Percentiles rank a stretch among this genome's conserved stretches.
Conservation (phyloP, 2,888 invertebrate genomes). For the Amphipoea oculea region DNA sequence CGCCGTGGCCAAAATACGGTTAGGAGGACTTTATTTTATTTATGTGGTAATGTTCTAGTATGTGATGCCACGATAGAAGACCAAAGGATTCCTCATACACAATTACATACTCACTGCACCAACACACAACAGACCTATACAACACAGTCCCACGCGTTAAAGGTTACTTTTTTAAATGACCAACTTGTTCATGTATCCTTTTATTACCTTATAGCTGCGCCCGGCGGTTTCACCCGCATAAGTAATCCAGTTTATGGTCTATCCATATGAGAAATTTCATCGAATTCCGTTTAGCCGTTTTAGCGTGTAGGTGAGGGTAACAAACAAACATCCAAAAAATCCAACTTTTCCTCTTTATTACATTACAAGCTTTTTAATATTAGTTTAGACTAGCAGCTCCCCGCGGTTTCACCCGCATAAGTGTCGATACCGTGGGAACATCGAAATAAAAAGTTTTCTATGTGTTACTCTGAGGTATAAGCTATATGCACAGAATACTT, state of each 20-base stretch:
- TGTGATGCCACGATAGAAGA: not conserved
- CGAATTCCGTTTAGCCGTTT: not conserved
- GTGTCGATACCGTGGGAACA: too few species aligned
- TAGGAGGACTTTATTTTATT: too few species aligned
- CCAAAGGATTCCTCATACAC: not conserved
- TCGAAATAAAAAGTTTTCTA: too few species aligned
- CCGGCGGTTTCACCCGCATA: too few species aligned
- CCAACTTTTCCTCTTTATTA: too few species aligned
- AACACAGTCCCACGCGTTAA: not conserved
- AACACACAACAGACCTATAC: too few species aligned
- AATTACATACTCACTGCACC: not conserved
- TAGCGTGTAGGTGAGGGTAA: not conserved
- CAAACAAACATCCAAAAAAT: not conserved
- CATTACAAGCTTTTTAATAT: not conserved
- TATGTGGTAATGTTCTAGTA: not conserved
- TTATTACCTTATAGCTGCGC: not conserved
- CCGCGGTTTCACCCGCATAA: too few species aligned
- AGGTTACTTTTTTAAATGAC: not conserved
- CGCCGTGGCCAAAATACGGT: too few species aligned
- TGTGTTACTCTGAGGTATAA: too few species aligned
- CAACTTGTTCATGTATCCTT: not conserved
- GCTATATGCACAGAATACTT: too few species aligned
- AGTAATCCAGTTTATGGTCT: too few species aligned
- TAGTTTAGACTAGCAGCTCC: too few species aligned
- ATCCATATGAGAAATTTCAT: not conserved